Base-by-base conservation (phyloP, 2,888 invertebrate species). In the Mythimna ferrago region DNA sequence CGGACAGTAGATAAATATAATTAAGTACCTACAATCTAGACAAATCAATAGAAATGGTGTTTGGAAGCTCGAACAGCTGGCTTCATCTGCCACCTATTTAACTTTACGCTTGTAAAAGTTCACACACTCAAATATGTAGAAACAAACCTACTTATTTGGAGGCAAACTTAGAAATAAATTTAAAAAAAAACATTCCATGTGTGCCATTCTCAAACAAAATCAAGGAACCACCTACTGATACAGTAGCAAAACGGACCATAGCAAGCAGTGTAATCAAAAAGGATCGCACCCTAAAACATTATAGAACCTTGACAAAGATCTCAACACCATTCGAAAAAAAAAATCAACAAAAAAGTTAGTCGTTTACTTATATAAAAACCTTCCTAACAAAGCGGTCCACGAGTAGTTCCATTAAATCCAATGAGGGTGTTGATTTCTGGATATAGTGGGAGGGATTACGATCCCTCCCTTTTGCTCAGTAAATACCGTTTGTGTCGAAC, bases 401-500 rank as follows among this genome's bases (percentile, higher is more conserved):
- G 51, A 77, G 73, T 74, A 78, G 77, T 76, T 76, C 81, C 68
- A 84, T 84, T 83, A 81, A 81, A 81, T 77, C 73, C 71, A 78
- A 83, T 79, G 73, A 66, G 77, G 80, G 83, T 85, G 80, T 83
- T 80, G 82, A 82, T 85, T 82, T 71, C 76, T 76, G 76, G 69
- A 80, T 72, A 81, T 72, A 78, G 77, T 73, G 66, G 66, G 62
- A 69, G 57, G 78, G 64, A 81, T 82, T 76, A 76, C 44, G 74
- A 65, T 65, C 62, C 66, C 71, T 71, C 58, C 73, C 75, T 71
- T 77, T 77, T 77, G 32, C 77, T 77, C 63, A 73, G 83, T 86
- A 86, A 86, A 87, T 82, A 86, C 78, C 63, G 67, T 69, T 76
- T 68, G 67, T 72, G 77, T 87, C 73, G 77, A 84, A 85, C 82